Conservation (phyloP, 2,888 invertebrate species). For the Malthinus flaveolus region DNA sequence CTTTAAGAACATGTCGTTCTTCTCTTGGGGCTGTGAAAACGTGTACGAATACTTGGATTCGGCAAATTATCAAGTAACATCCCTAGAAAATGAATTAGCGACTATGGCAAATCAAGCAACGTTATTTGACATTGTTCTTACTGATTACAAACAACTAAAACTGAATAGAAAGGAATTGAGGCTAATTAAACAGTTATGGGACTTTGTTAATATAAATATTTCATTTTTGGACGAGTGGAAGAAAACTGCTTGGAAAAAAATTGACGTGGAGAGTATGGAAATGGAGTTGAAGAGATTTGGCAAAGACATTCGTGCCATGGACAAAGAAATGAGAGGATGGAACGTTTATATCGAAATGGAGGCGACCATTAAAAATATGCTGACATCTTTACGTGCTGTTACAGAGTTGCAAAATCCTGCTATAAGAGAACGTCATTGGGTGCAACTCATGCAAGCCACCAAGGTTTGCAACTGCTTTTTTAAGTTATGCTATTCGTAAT, state of each 20-base stretch:
- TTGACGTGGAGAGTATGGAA: slow-evolving; percentile 93
- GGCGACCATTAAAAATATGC: slow-evolving; percentile 83
- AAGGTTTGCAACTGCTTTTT: slow-evolving; percentile 66
- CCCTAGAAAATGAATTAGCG: slow-evolving; percentile 70
- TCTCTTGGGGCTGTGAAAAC: slow-evolving; percentile 65
- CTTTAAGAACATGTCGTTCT: slow-evolving; percentile 65
- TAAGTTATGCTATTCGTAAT: too few species aligned
- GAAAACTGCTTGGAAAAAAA: slow-evolving; percentile 89
- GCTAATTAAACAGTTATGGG: slow-evolving; percentile 83
- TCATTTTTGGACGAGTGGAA: slow-evolving; percentile 91
- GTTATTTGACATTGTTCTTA: slow-evolving; percentile 84
- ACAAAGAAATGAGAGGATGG: slow-evolving; percentile 79
- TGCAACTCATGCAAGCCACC: slow-evolving; percentile 90
- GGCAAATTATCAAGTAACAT: slow-evolving; percentile 65
- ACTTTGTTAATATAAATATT: slow-evolving; percentile 79
- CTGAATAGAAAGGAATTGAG: slow-evolving; percentile 76
- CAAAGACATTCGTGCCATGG: slow-evolving; percentile 78
- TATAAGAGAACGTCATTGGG: slow-evolving; percentile 92
- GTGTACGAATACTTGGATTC: slow-evolving; percentile 73
- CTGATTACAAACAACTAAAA: slow-evolving; percentile 79
- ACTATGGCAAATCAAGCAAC: slow-evolving; percentile 72
- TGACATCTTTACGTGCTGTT: slow-evolving; percentile 90
- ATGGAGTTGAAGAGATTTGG: slow-evolving; percentile 91
- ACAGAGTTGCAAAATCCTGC: slow-evolving; percentile 94
- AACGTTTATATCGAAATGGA: slow-evolving; percentile 82